phyloP scores from a whole-genome alignment of 1,140 invertebrate species.

The Micrasema longulum region DNA sequence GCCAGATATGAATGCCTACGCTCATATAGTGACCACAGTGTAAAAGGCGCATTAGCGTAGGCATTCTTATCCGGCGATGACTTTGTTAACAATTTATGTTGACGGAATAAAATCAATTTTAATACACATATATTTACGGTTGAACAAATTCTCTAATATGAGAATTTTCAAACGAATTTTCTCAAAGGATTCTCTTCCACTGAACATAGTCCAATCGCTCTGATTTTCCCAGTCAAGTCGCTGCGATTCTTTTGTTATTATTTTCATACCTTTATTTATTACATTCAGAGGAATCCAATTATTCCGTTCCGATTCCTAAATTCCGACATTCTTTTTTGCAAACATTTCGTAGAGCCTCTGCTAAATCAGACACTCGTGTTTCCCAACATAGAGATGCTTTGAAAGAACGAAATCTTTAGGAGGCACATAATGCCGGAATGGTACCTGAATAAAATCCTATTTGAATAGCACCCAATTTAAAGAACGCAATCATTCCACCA shows the following conservation, averaged over 20 bases:
- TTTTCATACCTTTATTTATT: slow-evolving; percentile 36
- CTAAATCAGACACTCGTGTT: slow-evolving; percentile 45
- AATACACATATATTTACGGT: no score
- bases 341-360: slow-evolving; percentile 36
- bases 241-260: slow-evolving; percentile 29
- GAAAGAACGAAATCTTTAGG: slow-evolving; percentile 24
- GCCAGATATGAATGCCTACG: no score
- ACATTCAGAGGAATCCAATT: slow-evolving; percentile 48
- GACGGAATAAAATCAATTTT: no score
- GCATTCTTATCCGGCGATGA: no score
- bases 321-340: slow-evolving; percentile 39
- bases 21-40: no score
- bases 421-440: slow-evolving; percentile 45
- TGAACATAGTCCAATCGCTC: slow-evolving; percentile 6
- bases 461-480: slow-evolving; percentile 53
- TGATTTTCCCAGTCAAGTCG: slow-evolving; percentile 18
- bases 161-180: background rate
- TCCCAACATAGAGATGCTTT: slow-evolving; percentile 4
- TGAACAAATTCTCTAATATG: no score
- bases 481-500: slow-evolving; percentile 49
- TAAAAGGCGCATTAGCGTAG: no score
- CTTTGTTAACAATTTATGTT: no score
- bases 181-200: background rate
- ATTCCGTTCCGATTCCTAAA: slow-evolving; percentile 51
- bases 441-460: slow-evolving; percentile 48